Evolutionary conservation across 35 echinoderm and acorn worm genomes (phyloP), one percentile per base, ranked within the genome.

Genomic region (Holothuria glaberrima): DNA sequence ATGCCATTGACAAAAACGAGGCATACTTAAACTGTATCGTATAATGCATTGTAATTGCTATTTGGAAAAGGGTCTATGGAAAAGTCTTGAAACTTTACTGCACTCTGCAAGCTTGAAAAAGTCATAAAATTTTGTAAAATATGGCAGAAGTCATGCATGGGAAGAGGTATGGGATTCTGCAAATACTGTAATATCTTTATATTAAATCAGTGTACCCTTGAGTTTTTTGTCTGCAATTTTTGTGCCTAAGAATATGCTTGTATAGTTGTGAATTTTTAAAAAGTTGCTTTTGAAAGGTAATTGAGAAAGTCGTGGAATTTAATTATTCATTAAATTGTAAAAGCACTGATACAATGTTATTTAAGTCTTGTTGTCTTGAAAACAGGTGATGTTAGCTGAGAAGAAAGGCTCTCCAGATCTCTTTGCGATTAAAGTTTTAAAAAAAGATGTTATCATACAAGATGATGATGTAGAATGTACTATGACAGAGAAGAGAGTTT

Each of bases 391-490:
- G 97, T 73, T 99, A 56, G 97, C 97, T 69, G 97, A 99, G 91
- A 93, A 94, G 85, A 99, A 99, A 58, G 93, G 91, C 4, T 91
- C 90, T 21, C 88, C 92, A 30, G 97, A 99, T 56, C 93, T 99
- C 29, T 99, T 91, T 85, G 97, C 97, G 29, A 95, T 99, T 72
- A 99, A 99, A 60, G 91, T 99, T 36, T 89, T 99, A 18, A 99
- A 99, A 89, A 98, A 99, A 58, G 93, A 94, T 48, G 91, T 99
- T 46, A 99, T 99, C 62, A 93, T 99, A 50, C 97, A 99, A 50
- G 97, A 99, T 64, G 97, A 99, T 59, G 97, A 99, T 69, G 94
- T 99, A 58, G 97, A 99, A 65, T 99, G 97, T 54, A 99, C 97
- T 6, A 99, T 99, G 97, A 94, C 93, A 67, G 97, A 99, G 69